A percentile compares a stretch with the other conserved stretches of the same genome.
Conservation (phyloP, 2,797 vertebrate genomes). For the Protonibea diacanthus region DNA sequence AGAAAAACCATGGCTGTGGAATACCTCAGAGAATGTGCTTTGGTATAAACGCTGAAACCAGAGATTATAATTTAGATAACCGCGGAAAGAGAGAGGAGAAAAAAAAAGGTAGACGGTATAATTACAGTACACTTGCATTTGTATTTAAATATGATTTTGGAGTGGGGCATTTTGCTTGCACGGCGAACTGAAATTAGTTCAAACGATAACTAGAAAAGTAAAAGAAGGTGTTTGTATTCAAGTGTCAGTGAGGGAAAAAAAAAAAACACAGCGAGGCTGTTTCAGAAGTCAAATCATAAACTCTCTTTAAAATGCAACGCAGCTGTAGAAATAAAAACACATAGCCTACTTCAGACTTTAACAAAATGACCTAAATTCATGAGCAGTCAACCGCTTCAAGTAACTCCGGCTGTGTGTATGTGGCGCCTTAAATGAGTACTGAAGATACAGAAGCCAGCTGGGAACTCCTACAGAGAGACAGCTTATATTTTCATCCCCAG, state of each 20-base stretch:
- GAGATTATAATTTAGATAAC: conserved; percentile 82
- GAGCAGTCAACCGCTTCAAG: conserved; percentile 23
- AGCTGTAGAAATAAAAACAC: conserved; percentile 25
- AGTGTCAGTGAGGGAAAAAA: conserved; percentile 45
- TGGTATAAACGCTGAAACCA: conserved; percentile 63
- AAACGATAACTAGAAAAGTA: conserved; percentile 54
- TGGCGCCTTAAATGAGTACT: conserved; percentile 49
- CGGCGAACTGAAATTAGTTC: conserved; percentile 44
- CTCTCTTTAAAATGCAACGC: conserved; percentile 38
- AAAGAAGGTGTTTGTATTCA: conserved; percentile 49
- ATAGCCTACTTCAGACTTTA: conserved; percentile 16
- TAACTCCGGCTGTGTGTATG: conserved; percentile 17
- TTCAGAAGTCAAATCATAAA: conserved; percentile 19
- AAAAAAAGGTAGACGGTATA: conserved; percentile 59
- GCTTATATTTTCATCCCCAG: conserved; percentile 31
- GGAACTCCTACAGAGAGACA: conserved; percentile 24
- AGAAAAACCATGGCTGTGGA: conserved; percentile 65
- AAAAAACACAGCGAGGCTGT: conserved; percentile 29
- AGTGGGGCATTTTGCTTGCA: conserved; percentile 47
- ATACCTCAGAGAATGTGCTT: conserved; percentile 74
- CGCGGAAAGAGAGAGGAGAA: conserved; percentile 17
- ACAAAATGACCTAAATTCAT: conserved; percentile 61
- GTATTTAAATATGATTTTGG: conserved; percentile 68
- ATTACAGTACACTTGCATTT: conserved; percentile 59
- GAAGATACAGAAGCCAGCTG: conserved; percentile 34